Base-by-base conservation (phyloP, 2,888 invertebrate genomes). In the Acholoe squamosa region DNA sequence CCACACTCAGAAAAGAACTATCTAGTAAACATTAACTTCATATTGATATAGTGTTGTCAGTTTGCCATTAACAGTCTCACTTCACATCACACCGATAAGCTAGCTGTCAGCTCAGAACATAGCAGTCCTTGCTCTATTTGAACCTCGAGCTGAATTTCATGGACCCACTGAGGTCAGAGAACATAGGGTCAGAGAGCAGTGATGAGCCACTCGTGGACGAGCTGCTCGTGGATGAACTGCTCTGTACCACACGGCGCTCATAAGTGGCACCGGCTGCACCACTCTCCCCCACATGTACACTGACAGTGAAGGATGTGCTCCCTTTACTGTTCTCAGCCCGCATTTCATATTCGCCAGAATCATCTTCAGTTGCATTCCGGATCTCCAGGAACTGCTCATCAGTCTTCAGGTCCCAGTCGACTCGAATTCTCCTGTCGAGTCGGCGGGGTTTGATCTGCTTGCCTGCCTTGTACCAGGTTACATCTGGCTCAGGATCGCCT, bases 401-500 rank as follows among this genome's bases (percentile, higher is more conserved):
- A 0, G 54, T 86, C 56, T 86, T 86, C 54, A 89, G 14, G 71
- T 89, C 71, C 89, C 89, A 89, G 67, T 89, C 89, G 14, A 67
- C 67, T 31, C 56, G 51, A 43, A 89, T 67, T 1, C 90, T 33
- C 28, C 34, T 19, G 84, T 91, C 90, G 19, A n/a, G 25, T 22
- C 61, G 28, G 16, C 92, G 92, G 5, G 92, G 90, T 84, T 91
- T 91, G 16, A 94, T 61, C n/a, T 89, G 89, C 56, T 93, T 90
- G 0, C 93, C 94, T 90, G 94, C 93, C 61, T 93, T 93, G 76
- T 92, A 92, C 96, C 96, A 96, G 86, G 93, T 93, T 61, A 96
- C 94, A 16, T 92, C 93, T 3, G 95, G 91, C 31, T 90, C 89
- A 0, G 92, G 92, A 16, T 92, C 84, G 51, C 90, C 91, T 91